Evolutionary conservation across 2,113 vertebrate genomes (phyloP).

Genomic region (Coregonus clupeaformis): DNA sequence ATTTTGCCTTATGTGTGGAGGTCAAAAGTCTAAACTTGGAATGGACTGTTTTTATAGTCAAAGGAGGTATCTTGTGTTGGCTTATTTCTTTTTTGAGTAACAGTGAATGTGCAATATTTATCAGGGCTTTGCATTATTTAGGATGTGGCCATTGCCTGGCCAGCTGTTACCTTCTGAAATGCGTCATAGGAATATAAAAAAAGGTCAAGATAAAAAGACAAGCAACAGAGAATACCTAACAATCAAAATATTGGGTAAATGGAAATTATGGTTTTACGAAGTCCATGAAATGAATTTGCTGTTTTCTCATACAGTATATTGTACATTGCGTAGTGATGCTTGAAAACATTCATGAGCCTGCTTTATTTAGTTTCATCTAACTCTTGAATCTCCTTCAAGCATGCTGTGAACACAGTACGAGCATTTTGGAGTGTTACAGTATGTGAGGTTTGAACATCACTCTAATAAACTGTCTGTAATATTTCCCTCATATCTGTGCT

Average conservation of each 20-base stretch:
- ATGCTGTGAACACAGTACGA: background rate
- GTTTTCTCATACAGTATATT: background rate
- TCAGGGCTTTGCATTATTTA: conserved; percentile 37
- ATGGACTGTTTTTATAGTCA: conserved; percentile 4
- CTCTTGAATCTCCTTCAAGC: background rate
- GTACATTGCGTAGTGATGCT: background rate
- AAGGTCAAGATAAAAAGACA: background rate
- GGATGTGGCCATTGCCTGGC: conserved; percentile 9
- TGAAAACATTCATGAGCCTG: background rate
- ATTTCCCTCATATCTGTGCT: background rate
- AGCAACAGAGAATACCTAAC: background rate
- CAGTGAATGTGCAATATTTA: conserved; percentile 36
- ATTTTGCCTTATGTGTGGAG: background rate
- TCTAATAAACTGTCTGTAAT: conserved; percentile 6
- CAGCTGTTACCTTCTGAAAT: conserved; percentile 33
- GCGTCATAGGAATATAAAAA: background rate
- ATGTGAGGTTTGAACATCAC: conserved; percentile 7
- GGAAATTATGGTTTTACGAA: no score
- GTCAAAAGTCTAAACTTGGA: background rate
- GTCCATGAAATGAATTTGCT: no score
- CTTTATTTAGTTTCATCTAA: background rate
- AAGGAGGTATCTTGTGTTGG: conserved; percentile 6
- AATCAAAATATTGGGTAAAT: no score
- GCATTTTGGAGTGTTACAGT: background rate
- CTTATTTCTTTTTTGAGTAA: conserved; percentile 20